Conservation (phyloP, 2,113 vertebrate genomes). For the Myotis lucifugus region DNA sequence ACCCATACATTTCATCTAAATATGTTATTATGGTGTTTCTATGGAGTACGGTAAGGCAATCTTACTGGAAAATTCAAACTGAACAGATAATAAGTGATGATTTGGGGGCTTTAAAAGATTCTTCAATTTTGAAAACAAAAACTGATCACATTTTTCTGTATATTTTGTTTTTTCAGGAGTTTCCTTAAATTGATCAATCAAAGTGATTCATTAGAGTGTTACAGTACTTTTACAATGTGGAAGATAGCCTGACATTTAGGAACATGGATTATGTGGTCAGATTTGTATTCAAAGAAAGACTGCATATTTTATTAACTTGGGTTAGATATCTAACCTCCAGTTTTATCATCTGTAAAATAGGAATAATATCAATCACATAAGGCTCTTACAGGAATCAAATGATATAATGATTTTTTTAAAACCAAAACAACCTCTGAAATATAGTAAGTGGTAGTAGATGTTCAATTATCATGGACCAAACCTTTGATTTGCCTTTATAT, state of each 20-base stretch:
- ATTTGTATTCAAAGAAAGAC: neutral
- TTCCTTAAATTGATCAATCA: neutral
- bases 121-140: constrained; percentile 18
- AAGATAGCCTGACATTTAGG: neutral
- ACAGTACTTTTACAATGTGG: neutral
- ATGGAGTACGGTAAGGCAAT: neutral
- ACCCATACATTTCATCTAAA: neutral
- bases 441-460: neutral
- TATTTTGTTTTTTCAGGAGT: neutral
- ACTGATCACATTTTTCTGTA: neutral
- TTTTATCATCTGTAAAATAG: neutral
- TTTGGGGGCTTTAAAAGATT: neutral
- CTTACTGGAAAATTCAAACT: neutral
- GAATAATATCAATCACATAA: neutral
- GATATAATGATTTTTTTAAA: neutral
- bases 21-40: neutral
- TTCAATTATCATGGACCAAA: constrained; percentile 4
- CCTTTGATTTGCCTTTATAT: neutral
- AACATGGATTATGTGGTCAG: neutral
- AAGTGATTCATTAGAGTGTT: neutral
- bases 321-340: neutral
- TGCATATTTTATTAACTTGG: neutral
- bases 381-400: neutral
- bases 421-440: neutral
- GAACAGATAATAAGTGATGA: neutral